Base-by-base conservation (phyloP, 2,888 invertebrate species). In the Amorpha juglandis region DNA sequence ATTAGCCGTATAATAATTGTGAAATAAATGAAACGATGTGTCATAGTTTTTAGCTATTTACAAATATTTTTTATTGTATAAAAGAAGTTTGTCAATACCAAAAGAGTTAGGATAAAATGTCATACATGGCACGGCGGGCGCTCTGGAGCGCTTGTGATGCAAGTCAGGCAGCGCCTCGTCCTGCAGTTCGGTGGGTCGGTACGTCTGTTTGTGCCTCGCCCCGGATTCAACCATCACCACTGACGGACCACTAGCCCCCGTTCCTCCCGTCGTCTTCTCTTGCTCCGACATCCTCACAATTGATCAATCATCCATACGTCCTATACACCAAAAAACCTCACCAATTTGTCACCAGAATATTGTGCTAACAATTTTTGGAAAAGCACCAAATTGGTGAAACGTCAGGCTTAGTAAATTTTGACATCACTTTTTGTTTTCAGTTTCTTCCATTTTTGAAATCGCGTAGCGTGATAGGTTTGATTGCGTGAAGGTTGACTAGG, bases 341-440 rank as follows among this genome's bases (percentile, higher is more conserved):
- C 78, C 76, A 83, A 84, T 84, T 86, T 87, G 76, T 81, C 76
- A 82, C 80, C 78, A 80, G 74, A 78, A 79, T 69, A 82, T 80
- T 73, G 75, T 78, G 78, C 74, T 75, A 79, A 80, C 78, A 82
- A 82, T 86, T 88, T 84, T 79, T 85, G 80, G 75, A 68, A 83
- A 83, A 80, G 74, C 83, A 82, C 79, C 82, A 77, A 79, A 82
- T 79, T 77, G 76, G 76, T 78, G 76, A 87, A 84, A 89, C 79
- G 90, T 91, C 90, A 90, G 86, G 78, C 78, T 81, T 79, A 82
- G 77, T 78, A 82, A 82, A 90, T 89, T 91, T 91, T 90, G 92
- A 90, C 92, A 86, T 71, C 65, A 74, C 85, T 87, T 79, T 84
- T 86, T 79, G 87, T 87, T 88, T 86, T 78, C 69, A 65, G 63